Evolutionary conservation across 2,113 vertebrate genomes (phyloP).

Genomic region (Caranx ignobilis): DNA sequence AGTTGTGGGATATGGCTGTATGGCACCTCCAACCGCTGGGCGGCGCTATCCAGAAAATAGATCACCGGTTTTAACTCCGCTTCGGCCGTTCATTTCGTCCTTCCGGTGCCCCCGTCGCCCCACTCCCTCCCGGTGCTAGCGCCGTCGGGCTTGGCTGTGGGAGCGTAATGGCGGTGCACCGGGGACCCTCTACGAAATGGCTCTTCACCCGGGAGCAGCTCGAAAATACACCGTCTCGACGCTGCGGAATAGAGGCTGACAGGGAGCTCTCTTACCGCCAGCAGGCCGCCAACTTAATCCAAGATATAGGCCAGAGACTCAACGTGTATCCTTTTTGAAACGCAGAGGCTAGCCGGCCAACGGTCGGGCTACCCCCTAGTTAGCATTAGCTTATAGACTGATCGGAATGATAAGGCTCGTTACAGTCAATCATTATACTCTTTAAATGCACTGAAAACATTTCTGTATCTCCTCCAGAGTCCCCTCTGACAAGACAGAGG

Average conservation of each 20-base stretch:
- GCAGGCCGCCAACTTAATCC: slow-evolving; percentile 97
- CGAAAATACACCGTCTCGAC: slow-evolving; percentile 93
- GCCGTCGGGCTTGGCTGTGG: slow-evolving; percentile 73
- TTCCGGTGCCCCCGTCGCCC: slow-evolving; percentile 64
- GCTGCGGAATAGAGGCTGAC: slow-evolving; percentile 94
- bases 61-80: slow-evolving; percentile 16
- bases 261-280: slow-evolving; percentile 96
- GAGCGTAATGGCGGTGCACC: slow-evolving; percentile 88
- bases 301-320: slow-evolving; percentile 97
- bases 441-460: accelerated
- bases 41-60: neutral
- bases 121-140: slow-evolving; percentile 66
- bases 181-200: slow-evolving; percentile 91
- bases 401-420: neutral
- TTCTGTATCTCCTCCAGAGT: accelerated
- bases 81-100: neutral
- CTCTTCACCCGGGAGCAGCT: slow-evolving; percentile 97
- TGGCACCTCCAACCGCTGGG: neutral
- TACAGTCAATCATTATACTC: accelerated
- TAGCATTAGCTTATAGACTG: slow-evolving; percentile 14
- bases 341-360: neutral
- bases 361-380: neutral
- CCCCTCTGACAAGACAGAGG: accelerated
- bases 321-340: slow-evolving; percentile 94
- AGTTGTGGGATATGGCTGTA: neutral